Evolutionary conservation across 2,113 vertebrate genomes (phyloP).

Genomic region (Podarcis cretensis): DNA sequence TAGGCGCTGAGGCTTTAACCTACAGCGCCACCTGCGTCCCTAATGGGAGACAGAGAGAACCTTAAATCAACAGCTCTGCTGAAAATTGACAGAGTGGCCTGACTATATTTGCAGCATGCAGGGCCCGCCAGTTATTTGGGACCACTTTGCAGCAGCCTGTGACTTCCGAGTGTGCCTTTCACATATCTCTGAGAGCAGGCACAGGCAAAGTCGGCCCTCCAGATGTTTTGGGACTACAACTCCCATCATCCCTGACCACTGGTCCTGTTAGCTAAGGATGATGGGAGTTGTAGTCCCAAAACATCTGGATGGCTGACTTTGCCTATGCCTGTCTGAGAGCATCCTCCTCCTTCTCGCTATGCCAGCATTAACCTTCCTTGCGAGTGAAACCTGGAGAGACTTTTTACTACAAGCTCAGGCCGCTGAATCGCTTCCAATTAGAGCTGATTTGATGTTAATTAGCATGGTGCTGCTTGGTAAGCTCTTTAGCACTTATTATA

Average conservation of each 20-base stretch:
- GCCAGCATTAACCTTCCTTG: slow-evolving; percentile 57
- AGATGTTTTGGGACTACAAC: no score
- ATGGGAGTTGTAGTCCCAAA: no score
- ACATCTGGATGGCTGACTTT: no score
- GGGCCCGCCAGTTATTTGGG: slow-evolving; percentile 17
- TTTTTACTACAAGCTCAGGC: slow-evolving; percentile 36
- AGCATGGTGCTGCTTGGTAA: slow-evolving; percentile 64
- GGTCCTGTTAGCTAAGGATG: no score
- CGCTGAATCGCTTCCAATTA: slow-evolving; percentile 66
- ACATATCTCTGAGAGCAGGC: neutral
- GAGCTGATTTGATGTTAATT: slow-evolving; percentile 69
- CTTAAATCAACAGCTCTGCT: no score
- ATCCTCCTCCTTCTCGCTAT: slow-evolving; percentile 18
- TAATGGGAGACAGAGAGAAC: no score
- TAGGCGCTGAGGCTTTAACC: no score
- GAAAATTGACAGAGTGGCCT: no score
- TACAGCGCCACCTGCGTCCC: no score
- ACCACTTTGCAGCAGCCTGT: slow-evolving; percentile 1
- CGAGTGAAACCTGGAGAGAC: slow-evolving; percentile 48
- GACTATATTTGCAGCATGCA: neutral
- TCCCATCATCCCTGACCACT: no score
- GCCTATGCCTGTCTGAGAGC: no score
- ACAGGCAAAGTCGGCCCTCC: no score
- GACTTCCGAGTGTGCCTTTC: neutral
- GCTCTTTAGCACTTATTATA: slow-evolving; percentile 59